These are phyloP conservation scores for Eupsilia transversa DNA, from an alignment of 2,888 invertebrate species.

Conservation along the genomic window DNA sequence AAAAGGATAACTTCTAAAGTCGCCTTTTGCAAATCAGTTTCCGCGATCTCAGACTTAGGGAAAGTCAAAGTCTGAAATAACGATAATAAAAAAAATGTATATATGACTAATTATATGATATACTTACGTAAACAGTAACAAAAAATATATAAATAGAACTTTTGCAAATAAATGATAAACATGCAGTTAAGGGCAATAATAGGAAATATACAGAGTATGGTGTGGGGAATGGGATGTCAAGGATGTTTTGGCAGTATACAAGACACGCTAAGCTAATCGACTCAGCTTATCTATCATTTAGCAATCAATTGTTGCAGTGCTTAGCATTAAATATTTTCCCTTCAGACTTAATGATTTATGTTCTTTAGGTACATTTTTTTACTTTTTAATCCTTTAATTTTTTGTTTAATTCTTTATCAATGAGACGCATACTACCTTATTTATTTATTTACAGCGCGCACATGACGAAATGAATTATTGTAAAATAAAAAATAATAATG, in stretches of 20 bases:
- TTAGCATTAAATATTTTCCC: constrained; percentile 24
- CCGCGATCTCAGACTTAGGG: constrained; percentile 84
- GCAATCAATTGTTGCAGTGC: constrained; percentile 33
- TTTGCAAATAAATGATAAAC: constrained; percentile 76
- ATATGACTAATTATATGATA: constrained; percentile 32
- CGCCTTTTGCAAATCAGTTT: constrained; percentile 91
- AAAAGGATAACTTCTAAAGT: constrained; percentile 94
- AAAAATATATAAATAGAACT: constrained; percentile 39
- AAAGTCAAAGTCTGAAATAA: constrained; percentile 82
- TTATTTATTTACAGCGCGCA: constrained; percentile 25
- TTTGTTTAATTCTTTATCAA: not conserved
- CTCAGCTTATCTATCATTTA: constrained; percentile 30
- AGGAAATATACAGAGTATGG: constrained; percentile 51
- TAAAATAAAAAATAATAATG: constrained; percentile 17
- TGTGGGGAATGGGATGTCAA: constrained; percentile 46
- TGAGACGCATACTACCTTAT: not conserved
- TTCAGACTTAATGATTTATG: constrained; percentile 13
- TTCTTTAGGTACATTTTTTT: not conserved
- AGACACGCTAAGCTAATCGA: constrained; percentile 51
- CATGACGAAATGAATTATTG: constrained; percentile 31
- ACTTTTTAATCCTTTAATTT: not conserved
- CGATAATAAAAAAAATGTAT: constrained; percentile 61
- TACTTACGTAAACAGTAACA: constrained; percentile 34
- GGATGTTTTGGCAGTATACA: constrained; percentile 38
- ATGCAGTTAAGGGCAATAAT: constrained; percentile 68